Evolutionary conservation across 1,140 invertebrate species (phyloP).

Genomic region (Euwallacea fornicatus): DNA sequence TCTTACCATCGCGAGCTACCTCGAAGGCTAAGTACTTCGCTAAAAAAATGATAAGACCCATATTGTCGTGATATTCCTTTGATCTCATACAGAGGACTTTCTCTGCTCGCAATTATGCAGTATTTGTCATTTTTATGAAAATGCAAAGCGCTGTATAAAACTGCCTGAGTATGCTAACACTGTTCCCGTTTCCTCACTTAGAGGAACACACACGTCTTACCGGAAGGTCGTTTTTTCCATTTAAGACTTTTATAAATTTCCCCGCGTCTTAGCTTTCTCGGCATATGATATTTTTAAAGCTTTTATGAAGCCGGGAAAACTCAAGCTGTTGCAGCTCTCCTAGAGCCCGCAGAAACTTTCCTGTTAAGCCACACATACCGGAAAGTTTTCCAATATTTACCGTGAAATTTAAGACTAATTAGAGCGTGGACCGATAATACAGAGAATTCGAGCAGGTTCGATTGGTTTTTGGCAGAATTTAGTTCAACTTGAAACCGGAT

Average conservation of each 20-base stretch:
- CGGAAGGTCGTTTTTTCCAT: background rate
- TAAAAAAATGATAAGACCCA: no score
- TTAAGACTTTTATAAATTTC: background rate
- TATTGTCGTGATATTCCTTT: no score
- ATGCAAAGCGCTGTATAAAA: conserved; percentile 8
- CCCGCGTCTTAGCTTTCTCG: background rate
- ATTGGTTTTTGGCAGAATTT: no score
- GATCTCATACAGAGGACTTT: background rate
- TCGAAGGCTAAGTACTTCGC: no score
- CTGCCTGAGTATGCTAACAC: conserved; percentile 16
- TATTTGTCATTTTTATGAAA: conserved; percentile 12
- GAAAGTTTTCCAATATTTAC: conserved; percentile 5
- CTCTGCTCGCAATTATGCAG: conserved; percentile 1
- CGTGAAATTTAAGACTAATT: conserved; percentile 6
- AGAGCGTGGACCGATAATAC: background rate
- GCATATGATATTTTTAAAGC: background rate
- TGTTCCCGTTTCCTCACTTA: conserved; percentile 2
- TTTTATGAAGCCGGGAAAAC: no score
- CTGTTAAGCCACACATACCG: background rate
- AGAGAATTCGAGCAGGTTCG: no score
- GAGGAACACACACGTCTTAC: background rate
- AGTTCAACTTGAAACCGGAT: no score
- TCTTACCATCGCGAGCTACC: no score
- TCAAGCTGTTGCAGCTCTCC: no score
- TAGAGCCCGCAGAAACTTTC: background rate